Evolutionary conservation across 2,888 invertebrate genomes (phyloP).

Genomic region (Lepetodrilus schrolli): DNA sequence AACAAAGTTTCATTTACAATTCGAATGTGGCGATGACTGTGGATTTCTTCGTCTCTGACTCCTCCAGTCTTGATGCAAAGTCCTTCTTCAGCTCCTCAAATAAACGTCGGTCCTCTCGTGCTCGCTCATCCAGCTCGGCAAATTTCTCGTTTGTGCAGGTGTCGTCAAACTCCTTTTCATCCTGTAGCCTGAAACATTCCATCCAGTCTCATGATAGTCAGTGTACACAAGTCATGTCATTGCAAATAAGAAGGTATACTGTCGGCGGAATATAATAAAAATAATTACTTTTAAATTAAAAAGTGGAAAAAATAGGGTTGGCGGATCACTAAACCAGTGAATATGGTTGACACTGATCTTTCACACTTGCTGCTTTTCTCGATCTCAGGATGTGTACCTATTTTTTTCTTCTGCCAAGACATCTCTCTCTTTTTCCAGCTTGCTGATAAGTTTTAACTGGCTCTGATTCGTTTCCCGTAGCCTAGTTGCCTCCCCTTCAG

Average conservation of each 20-base stretch:
- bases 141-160: background rate
- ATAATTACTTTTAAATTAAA: too few species aligned
- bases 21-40: background rate
- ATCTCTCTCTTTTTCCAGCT: slow-evolving; percentile 42
- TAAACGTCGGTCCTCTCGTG: background rate
- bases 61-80: background rate
- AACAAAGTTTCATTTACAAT: too few species aligned
- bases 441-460: slow-evolving; percentile 48
- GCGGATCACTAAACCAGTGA: too few species aligned
- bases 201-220: too few species aligned
- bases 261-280: too few species aligned
- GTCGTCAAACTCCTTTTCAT: background rate
- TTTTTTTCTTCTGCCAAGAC: slow-evolving; percentile 19
- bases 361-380: too few species aligned
- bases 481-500: background rate
- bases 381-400: slow-evolving; percentile 12
- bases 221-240: too few species aligned
- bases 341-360: too few species aligned
- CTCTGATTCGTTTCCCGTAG: slow-evolving; percentile 18
- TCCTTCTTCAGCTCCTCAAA: background rate
- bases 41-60: background rate
- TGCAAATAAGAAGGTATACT: too few species aligned
- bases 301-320: too few species aligned
- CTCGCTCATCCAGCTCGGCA: background rate
- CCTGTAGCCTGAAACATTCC: background rate